Evolutionary conservation across 2,888 invertebrate genomes (phyloP).

Genomic region (Orchesellides sinensis): DNA sequence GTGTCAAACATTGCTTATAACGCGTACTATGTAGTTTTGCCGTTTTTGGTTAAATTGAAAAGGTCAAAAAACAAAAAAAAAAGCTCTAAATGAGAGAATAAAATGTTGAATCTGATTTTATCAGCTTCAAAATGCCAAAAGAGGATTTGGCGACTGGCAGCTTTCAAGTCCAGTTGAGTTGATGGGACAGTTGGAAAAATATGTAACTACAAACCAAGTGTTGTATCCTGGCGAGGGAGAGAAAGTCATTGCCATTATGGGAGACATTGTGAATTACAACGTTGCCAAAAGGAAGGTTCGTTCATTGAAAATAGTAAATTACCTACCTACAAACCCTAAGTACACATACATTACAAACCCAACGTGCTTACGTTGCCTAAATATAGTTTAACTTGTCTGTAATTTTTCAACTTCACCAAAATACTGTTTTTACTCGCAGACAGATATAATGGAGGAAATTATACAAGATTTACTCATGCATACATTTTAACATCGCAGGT

Average conservation of each 20-base stretch:
- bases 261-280: slow-evolving; percentile 66
- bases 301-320: background rate
- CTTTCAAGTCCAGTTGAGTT: slow-evolving; percentile 48
- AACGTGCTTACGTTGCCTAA: too few relatives aligned
- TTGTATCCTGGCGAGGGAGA: slow-evolving; percentile 72
- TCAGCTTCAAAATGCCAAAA: slow-evolving; percentile 70
- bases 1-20: too few relatives aligned
- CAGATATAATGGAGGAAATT: background rate
- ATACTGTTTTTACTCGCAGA: background rate
- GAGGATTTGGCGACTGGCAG: slow-evolving; percentile 69
- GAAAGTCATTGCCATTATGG: slow-evolving; percentile 67
- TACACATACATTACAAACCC: too few relatives aligned
- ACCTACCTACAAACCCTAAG: too few relatives aligned
- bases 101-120: background rate
- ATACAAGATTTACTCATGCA: background rate
- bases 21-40: background rate
- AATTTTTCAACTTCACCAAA: too few relatives aligned
- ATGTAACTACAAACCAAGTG: slow-evolving; percentile 51
- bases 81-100: too few relatives aligned
- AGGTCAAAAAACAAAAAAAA: too few relatives aligned
- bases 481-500: slow-evolving; percentile 43
- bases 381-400: too few relatives aligned
- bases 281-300: slow-evolving; percentile 55
- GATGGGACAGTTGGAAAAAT: slow-evolving; percentile 53
- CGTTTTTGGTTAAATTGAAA: too few relatives aligned